Conservation (phyloP, 30 jellyfish, hydroid and myxozoan genomes). For the Mastigias papua region DNA sequence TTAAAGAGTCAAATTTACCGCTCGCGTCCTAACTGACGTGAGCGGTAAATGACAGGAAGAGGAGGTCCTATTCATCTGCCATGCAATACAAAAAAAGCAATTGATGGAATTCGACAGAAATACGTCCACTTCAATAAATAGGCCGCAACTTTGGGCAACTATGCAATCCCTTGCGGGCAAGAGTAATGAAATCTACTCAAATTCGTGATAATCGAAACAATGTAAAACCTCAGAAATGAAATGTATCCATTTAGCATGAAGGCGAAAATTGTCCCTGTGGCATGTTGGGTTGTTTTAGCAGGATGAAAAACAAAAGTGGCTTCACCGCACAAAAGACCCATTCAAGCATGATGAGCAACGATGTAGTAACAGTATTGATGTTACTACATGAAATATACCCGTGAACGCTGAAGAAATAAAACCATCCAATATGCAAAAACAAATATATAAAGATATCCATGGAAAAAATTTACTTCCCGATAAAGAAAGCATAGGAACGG, state of each 20-base stretch:
- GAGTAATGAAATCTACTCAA: background rate
- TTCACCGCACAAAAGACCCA: background rate
- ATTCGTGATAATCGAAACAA: background rate
- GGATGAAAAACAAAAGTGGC: background rate
- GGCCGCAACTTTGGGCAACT: background rate
- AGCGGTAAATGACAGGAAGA: background rate
- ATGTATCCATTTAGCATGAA: background rate
- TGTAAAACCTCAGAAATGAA: background rate
- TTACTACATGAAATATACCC: no score
- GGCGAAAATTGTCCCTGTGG: background rate
- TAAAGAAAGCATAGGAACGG: no score
- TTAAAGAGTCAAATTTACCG: no score
- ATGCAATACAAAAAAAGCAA: background rate
- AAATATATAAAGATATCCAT: no score
- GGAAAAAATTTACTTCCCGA: no score
- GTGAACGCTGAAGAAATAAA: no score
- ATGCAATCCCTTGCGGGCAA: background rate
- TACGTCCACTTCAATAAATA: no score
- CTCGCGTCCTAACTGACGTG: background rate
- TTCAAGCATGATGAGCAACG: background rate
- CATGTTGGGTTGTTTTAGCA: background rate
- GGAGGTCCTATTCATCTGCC: background rate
- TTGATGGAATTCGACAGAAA: background rate
- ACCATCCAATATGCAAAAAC: no score
- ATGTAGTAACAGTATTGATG: no score